Evolutionary conservation across 2,113 vertebrate genomes (phyloP).

Genomic region (Atrichornis clamosus): DNA sequence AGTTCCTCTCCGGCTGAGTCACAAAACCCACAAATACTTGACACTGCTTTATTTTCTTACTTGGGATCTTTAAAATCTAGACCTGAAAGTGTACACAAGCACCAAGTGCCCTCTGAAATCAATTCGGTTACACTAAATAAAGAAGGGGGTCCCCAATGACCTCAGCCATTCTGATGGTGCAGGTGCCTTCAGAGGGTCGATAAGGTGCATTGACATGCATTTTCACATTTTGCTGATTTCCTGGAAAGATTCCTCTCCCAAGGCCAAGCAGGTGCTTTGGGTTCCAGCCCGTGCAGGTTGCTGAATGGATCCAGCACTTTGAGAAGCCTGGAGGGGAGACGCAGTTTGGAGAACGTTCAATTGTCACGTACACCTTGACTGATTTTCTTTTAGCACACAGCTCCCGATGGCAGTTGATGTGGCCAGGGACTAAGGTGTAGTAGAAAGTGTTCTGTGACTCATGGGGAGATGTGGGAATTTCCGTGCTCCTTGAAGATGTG

Average conservation of each 20-base stretch:
- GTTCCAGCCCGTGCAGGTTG: neutral
- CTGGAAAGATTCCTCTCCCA: neutral
- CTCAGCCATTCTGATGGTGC: neutral
- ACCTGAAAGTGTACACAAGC: neutral
- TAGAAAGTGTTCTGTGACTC: neutral
- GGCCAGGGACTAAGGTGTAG: neutral
- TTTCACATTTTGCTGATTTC: neutral
- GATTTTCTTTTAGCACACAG: neutral
- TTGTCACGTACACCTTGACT: fast-evolving
- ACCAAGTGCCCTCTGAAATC: neutral
- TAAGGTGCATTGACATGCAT: neutral
- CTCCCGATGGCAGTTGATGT: neutral
- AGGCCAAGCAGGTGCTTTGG: neutral
- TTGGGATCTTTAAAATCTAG: neutral
- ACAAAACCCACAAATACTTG: neutral
- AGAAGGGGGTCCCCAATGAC: neutral
- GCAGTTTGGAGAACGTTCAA: neutral
- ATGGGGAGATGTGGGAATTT: fast-evolving
- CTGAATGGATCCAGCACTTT: neutral
- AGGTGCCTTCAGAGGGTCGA: neutral
- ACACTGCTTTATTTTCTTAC: neutral
- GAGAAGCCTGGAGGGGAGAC: neutral
- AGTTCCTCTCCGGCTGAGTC: neutral
- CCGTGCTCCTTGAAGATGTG: fast-evolving
- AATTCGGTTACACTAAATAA: neutral